phyloP scores from a whole-genome alignment of 2,797 vertebrate genomes.

The Parambassis ranga region DNA sequence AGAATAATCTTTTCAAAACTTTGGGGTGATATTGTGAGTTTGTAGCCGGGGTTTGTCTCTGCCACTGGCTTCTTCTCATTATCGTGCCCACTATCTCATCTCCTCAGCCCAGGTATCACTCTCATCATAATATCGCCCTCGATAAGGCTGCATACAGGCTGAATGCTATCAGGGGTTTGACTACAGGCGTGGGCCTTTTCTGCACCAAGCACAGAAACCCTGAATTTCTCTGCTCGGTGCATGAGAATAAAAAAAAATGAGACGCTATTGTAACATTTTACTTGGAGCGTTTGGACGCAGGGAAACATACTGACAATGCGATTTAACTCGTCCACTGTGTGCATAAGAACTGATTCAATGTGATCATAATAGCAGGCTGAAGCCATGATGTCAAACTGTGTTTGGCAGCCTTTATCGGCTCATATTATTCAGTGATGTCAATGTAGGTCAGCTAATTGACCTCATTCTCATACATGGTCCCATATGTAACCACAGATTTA shows the following conservation, averaged over 20 bases:
- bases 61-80: slow-evolving; percentile 41
- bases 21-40: slow-evolving; percentile 60
- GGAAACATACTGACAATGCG: background rate
- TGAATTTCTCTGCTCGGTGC: slow-evolving; percentile 23
- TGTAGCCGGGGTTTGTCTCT: slow-evolving; percentile 37
- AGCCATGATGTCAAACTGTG: background rate
- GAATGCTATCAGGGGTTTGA: slow-evolving; percentile 38
- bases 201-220: slow-evolving; percentile 27
- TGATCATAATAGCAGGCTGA: background rate
- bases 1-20: slow-evolving; percentile 65
- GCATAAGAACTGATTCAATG: background rate
- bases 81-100: slow-evolving; percentile 59
- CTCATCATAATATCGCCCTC: slow-evolving; percentile 56
- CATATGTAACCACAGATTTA: background rate
- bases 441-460: slow-evolving; percentile 1
- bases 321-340: background rate
- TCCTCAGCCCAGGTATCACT: slow-evolving; percentile 55
- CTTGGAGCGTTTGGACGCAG: background rate
- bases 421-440: background rate
- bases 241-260: background rate
- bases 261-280: background rate
- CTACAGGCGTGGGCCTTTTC: slow-evolving; percentile 5
- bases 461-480: background rate
- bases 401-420: background rate
- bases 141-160: slow-evolving; percentile 47